Conservation (phyloP, 2,888 invertebrate genomes). For the Stratiomys singularior region DNA sequence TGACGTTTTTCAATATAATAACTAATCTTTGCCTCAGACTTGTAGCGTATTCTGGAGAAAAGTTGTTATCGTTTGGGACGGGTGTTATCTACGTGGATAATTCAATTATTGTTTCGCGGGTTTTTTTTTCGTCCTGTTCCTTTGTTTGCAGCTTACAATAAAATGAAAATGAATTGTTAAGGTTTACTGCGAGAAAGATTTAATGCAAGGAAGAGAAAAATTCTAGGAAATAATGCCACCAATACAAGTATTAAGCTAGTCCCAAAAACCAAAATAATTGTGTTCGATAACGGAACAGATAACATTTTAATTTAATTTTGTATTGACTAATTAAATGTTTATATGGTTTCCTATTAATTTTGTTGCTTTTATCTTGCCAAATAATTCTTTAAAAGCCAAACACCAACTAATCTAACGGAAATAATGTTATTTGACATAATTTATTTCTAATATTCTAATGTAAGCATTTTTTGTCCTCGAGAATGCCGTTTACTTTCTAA, state of each 20-base stretch:
- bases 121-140: no score
- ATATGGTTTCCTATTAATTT: conserved; percentile 10
- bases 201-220: background rate
- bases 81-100: no score
- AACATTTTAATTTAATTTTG: no score
- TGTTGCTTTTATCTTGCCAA: conserved; percentile 7
- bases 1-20: no score
- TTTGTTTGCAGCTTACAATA: no score
- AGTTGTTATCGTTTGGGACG: no score
- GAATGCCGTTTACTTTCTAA: conserved; percentile 25
- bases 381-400: background rate
- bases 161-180: no score
- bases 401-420: background rate
- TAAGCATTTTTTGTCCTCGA: background rate
- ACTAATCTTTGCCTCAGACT: no score
- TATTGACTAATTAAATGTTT: conserved; percentile 11
- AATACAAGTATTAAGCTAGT: conserved; percentile 13
- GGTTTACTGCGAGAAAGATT: background rate
- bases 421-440: background rate
- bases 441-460: conserved; percentile 20
- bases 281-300: conserved; percentile 10
- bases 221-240: background rate
- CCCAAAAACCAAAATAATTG: conserved; percentile 33
- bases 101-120: no score
- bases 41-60: no score